Base-by-base conservation (phyloP, 2,797 vertebrate genomes). In the Cynodonichthys magdalenae region DNA sequence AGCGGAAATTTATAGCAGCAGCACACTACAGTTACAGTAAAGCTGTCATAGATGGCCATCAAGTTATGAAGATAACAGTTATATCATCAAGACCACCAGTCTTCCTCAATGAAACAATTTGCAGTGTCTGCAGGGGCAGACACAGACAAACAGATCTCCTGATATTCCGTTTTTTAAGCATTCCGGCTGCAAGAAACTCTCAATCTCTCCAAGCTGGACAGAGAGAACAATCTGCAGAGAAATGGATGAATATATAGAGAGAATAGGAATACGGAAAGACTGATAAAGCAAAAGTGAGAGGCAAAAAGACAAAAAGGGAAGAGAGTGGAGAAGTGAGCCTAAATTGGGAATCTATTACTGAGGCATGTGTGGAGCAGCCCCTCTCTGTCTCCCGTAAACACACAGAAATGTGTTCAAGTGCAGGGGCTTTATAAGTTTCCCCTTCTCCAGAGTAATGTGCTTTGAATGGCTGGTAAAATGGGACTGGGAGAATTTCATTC, bases 401-500 rank as follows among this genome's bases (percentile, higher is more conserved):
- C 94, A 94, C 90, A 94, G 93, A 95, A 95, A 95, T 93, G 93
- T 94, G 94, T 94, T 93, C 91, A 92, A 93, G 92, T 90, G 90
- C 91, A 91, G 90, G 88, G 91, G 92, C 92, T 93, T 93, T 95
- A 95, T 95, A 96, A 93, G 92, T 95, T 92, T 95, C 93, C 69
- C 69, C 74, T 93, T 96, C 92, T 94, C 91, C 90, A 89, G 92
- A 94, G 95, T 94, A 94, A 96, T 96, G 94, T 91, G 89, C 89
- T 95, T 95, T 95, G 94, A 96, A 95, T 92, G 93, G 92, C 94
- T 96, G 90, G 93, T 83, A 87, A 94, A 95, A 96, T 96, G 92
- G 93, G 91, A 93, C 94, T 90, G 93, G 95, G 95, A 96, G 95
- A 96, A 96, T 97, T 95, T 95, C 94, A 95, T 97, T 96, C 94